Percentiles rank a stretch among this genome's conserved stretches.
Evolutionary conservation across 35 echinoderm and acorn worm genomes (phyloP).

Genomic region (Apostichopus japonicus): DNA sequence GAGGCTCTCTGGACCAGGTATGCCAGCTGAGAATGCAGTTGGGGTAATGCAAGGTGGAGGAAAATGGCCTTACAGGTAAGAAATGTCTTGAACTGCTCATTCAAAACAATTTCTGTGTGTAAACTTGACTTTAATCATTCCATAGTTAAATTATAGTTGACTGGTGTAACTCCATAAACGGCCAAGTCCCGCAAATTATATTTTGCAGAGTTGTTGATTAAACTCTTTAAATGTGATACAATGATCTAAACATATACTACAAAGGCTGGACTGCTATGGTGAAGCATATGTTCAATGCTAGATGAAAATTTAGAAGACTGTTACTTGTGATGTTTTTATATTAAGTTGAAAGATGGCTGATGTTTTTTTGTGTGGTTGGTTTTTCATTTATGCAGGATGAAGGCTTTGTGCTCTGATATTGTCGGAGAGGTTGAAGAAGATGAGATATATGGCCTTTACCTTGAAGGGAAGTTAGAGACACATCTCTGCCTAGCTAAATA

Average conservation of each 20-base stretch:
- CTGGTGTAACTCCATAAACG: no score
- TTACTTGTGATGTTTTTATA: no score
- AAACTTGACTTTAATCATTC: no score
- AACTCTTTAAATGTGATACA: no score
- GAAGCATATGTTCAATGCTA: no score
- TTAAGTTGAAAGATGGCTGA: not conserved
- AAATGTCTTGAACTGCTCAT: not conserved
- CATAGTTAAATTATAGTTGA: no score
- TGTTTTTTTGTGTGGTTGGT: not conserved
- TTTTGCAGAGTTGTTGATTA: no score
- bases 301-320: no score
- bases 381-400: constrained; percentile 58
- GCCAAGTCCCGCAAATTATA: no score
- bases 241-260: no score
- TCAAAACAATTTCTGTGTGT: no score
- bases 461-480: constrained; percentile 54
- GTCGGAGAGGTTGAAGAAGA: constrained; percentile 84
- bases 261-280: no score
- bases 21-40: constrained; percentile 66
- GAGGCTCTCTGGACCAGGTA: constrained; percentile 87
- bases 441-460: constrained; percentile 68
- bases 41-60: constrained; percentile 97
- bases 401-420: constrained; percentile 69
- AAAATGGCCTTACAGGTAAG: constrained; percentile 92
- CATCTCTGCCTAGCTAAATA: constrained; percentile 46